Evolutionary conservation across 2,113 vertebrate species (phyloP).

Genomic region (Eudyptes chrysolophus): DNA sequence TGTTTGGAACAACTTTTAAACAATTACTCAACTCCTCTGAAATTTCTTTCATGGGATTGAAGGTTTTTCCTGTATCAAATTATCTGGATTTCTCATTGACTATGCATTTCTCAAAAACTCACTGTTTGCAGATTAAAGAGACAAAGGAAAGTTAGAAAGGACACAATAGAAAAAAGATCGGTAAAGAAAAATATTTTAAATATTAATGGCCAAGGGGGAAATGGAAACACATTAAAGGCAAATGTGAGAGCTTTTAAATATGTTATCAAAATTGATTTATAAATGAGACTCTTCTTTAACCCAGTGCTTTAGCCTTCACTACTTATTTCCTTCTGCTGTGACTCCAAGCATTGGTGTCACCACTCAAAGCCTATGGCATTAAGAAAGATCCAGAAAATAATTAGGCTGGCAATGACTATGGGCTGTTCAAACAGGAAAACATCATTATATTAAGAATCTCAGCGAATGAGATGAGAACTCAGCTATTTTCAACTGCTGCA

Average conservation of each 20-base stretch:
- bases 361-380: neutral
- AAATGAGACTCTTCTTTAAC: slow-evolving; percentile 66
- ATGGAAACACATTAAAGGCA: slow-evolving; percentile 69
- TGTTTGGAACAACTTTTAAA: slow-evolving; percentile 4
- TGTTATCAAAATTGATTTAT: slow-evolving; percentile 73
- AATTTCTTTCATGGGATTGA: slow-evolving; percentile 11
- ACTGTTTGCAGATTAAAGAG: slow-evolving; percentile 44
- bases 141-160: slow-evolving; percentile 33
- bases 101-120: slow-evolving; percentile 42
- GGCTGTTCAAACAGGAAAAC: neutral
- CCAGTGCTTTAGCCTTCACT: slow-evolving; percentile 59
- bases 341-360: slow-evolving; percentile 47
- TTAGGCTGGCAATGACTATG: neutral
- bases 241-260: slow-evolving; percentile 72
- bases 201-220: slow-evolving; percentile 55
- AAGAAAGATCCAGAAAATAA: neutral
- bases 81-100: slow-evolving; percentile 36
- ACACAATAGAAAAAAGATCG: slow-evolving; percentile 58
- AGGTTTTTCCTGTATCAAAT: neutral
- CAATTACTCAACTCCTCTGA: neutral
- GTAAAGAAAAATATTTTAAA: slow-evolving; percentile 71
- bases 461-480: neutral
- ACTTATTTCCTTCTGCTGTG: slow-evolving; percentile 57
- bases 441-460: neutral
- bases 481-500: neutral